Evolutionary conservation across 2,888 invertebrate genomes (phyloP).

Genomic region (Xanthia togata): DNA sequence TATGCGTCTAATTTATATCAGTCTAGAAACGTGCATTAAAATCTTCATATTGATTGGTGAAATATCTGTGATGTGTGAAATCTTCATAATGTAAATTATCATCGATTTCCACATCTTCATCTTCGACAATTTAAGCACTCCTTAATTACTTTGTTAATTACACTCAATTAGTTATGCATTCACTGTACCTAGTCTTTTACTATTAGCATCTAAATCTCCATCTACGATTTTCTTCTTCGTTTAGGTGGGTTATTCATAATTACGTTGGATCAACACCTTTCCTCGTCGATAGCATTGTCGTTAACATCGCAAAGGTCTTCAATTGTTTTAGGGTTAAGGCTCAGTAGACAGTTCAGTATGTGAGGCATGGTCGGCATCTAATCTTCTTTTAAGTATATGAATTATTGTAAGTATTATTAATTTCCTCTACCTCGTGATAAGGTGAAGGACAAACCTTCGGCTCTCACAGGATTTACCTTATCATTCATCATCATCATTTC

Average conservation of each 20-base stretch:
- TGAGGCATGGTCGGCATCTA: not conserved
- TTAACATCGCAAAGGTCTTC: constrained; percentile 1
- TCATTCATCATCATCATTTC: not conserved
- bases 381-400: not conserved
- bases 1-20: constrained; percentile 4
- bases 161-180: no score
- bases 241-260: no score
- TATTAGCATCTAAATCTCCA: not conserved
- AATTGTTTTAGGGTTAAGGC: constrained; percentile 17
- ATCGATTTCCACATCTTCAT: not conserved
- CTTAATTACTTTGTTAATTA: no score
- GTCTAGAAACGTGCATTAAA: not conserved
- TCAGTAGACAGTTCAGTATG: not conserved
- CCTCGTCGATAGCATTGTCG: not conserved
- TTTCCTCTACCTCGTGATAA: not conserved
- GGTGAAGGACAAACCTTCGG: no score
- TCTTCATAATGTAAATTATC: not conserved
- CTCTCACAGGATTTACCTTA: not conserved
- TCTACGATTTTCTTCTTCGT: no score
- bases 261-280: not conserved
- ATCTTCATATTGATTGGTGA: not conserved
- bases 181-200: not conserved
- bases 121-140: not conserved
- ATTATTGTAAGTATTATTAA: not conserved
- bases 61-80: no score